Base-by-base conservation (phyloP, 2,797 vertebrate species). In the Fringilla coelebs region DNA sequence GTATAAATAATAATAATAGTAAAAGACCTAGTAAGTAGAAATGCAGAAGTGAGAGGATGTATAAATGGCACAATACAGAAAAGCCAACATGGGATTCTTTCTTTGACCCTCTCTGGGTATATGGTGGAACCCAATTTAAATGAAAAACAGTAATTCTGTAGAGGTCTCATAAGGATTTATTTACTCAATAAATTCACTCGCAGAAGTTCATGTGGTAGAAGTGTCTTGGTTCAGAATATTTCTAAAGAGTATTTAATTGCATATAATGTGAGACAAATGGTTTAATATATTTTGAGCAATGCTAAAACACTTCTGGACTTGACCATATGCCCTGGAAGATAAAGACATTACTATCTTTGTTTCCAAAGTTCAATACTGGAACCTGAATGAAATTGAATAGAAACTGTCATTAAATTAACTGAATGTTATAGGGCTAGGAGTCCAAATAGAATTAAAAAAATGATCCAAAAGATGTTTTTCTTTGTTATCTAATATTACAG, bases 271-370 rank as follows among this genome's bases (percentile, higher is more conserved):
- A 87, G 72, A 87, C 28, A 87, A 89, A 92, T 95, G n/a, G 45
- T 82, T 95, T 93, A 92, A 85, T 96, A 90, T 86, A 40, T 62
- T 96, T 74, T 85, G 41, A 86, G 63, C 48, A 93, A 61, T 85
- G 51, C 60, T 88, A 32, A 77, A 45, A 63, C 54, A 51, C 29
- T 83, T 82, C 63, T 85, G 57, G 38, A 46, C 84, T 93, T 92
- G 28, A 92, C 68, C 41, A 4, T 43, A 28, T 57, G 22, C 49
- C 49, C 63, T 79, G 45, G 52, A 89, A 94, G 32, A 85, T 60
- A 76, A 79, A 57, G 25, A n/a, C 38, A 51, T 71, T 88, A 34
- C 55, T 78, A 11, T 40, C 3, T 4, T 89, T 76, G 25, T 80
- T 88, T 81, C 52, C 31, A 51, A 11, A 21, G 51, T 90, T 55